Base-by-base conservation (phyloP, 2,797 vertebrate genomes). In the Eupleurogrammus muticus region DNA sequence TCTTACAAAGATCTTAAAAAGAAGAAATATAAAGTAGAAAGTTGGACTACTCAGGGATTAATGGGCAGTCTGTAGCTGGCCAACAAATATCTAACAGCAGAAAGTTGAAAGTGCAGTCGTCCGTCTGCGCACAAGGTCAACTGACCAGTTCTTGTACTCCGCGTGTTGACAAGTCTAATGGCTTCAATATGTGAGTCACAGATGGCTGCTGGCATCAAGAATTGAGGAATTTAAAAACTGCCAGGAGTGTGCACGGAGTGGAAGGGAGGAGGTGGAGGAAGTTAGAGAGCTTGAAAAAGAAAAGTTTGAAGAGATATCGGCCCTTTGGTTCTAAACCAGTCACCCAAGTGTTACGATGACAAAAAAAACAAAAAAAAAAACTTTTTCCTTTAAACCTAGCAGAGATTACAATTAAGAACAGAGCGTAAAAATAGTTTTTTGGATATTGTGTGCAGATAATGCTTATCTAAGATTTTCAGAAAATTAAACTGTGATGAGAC, bases 111-210 rank as follows among this genome's bases (percentile, higher is more conserved):
- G 14, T 42, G 40, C 40, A 42, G 14, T 17, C 16, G 40, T 40
- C 11, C 12, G 38, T 42, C 40, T 42, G 9, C 17, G 17, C 5
- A 17, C 40, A 16, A 42, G 14, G 40, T 42, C 40, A 42, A 42
- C 40, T 17, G 14, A 40, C 38, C 5, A 40, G 13, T 40, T 16
- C 13, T 40, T 13, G 11, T 40, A 14, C 38, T 40, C 13, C 14
- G 38, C 4, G 5, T 40, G 38, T 40, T 14, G 38, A 40, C 38
- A 40, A 14, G 12, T 13, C 38, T 40, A 40, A 40, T 16, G 5
- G 38, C 13, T 64, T 42, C 20, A 70, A 24, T 42, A 10, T 16
- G 9, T 73, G 71, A 81, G 61, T 75, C 69, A 76, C 19, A 52
- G 34, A 66, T 5, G 4, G 51, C 75, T 68, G 56, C 28, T 9